Conservation (phyloP, 1,140 invertebrate species). For the Campoletis sonorensis region DNA sequence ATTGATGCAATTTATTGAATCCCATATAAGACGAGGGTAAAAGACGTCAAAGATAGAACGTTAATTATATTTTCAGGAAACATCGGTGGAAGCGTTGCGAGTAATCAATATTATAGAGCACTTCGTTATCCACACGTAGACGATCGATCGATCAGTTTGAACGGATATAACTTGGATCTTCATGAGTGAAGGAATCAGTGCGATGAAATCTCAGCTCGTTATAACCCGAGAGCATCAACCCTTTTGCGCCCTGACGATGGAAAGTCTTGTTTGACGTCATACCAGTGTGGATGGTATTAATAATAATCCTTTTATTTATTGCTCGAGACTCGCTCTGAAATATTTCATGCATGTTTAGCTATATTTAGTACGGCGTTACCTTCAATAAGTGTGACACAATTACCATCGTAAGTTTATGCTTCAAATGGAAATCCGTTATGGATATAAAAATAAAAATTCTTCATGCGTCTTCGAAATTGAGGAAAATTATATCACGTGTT, state of each 20-base stretch:
- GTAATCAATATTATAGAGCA: neutral
- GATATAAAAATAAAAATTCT: too few relatives aligned
- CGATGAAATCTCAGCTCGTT: constrained; percentile 15
- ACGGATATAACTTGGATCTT: neutral
- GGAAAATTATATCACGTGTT: too few relatives aligned
- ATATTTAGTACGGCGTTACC: neutral
- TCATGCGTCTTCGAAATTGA: too few relatives aligned
- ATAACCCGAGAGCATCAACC: constrained; percentile 20
- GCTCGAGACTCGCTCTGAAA: neutral
- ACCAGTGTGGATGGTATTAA: neutral
- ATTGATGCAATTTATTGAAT: too few relatives aligned
- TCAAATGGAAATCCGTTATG: neutral
- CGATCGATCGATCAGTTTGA: neutral
- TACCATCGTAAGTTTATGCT: neutral
- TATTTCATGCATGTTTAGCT: neutral
- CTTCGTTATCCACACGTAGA: neutral
- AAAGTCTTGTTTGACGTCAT: neutral
- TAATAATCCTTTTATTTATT: constrained; percentile 19
- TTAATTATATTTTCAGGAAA: constrained; percentile 19
- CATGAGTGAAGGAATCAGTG: neutral
- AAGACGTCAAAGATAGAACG: neutral
- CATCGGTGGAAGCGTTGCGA: neutral
- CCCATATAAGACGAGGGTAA: neutral
- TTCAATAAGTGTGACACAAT: neutral
- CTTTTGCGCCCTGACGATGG: neutral